Conservation (phyloP, 2,888 invertebrate species). For the Drosophila putrida region DNA sequence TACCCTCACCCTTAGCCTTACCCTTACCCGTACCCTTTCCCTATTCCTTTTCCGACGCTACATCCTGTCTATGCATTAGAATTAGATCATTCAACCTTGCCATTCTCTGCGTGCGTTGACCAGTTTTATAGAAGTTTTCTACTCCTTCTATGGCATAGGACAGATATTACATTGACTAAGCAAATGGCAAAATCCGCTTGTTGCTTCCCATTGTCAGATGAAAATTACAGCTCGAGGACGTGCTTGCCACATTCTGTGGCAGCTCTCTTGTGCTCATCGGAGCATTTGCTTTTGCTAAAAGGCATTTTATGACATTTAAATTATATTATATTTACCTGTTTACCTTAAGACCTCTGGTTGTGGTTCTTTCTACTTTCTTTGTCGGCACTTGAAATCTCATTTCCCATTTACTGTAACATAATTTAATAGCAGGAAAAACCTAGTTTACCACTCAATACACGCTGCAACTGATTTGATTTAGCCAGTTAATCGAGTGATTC, state of each 20-base stretch:
- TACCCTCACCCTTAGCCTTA: background rate
- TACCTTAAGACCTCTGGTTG: constrained; percentile 3
- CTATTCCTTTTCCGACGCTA: background rate
- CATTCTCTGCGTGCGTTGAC: constrained; percentile 25
- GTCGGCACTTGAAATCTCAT: constrained; percentile 27
- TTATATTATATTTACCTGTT: constrained; percentile 48
- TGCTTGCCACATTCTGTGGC: constrained; percentile 23
- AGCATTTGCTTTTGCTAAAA: constrained; percentile 34
- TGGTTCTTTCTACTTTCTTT: constrained; percentile 5
- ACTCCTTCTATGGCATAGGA: background rate
- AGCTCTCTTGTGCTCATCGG: background rate
- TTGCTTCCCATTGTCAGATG: constrained; percentile 44
- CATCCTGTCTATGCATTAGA: constrained; percentile 33
- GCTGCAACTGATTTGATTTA: constrained; percentile 62
- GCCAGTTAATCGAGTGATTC: constrained; percentile 60
- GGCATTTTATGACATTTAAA: constrained; percentile 46
- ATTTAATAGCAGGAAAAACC: constrained; percentile 58
- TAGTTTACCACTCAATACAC: constrained; percentile 42
- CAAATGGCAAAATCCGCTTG: constrained; percentile 55
- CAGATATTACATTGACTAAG: constrained; percentile 21
- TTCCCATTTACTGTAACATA: constrained; percentile 53
- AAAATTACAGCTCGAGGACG: constrained; percentile 28
- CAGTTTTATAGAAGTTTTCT: constrained; percentile 22
- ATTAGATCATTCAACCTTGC: constrained; percentile 54
- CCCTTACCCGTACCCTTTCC: no score